Conservation (phyloP, 2,888 invertebrate species). For the Drosophila falleni region DNA sequence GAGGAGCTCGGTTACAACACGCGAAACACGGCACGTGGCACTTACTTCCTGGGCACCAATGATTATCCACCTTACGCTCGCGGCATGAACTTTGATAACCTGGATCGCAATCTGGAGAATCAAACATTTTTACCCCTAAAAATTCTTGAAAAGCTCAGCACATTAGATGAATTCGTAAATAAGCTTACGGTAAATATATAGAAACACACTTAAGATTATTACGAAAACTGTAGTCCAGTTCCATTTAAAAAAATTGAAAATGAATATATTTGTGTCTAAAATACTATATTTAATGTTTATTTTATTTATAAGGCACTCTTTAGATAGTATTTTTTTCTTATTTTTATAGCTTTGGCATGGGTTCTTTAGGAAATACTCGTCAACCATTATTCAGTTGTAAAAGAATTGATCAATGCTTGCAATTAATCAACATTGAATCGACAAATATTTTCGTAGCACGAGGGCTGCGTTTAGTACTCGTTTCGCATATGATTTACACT, state of each 20-base stretch:
- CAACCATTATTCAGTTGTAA: not conserved
- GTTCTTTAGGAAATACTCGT: not conserved
- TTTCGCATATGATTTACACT: constrained; percentile 16
- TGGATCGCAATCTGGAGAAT: constrained; percentile 11
- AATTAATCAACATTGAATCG: constrained; percentile 16
- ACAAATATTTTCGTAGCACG: constrained; percentile 8
- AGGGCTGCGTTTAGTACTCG: constrained; percentile 15
- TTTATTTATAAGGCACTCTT: not conserved
- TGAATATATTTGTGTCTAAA: not conserved
- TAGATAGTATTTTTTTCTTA: not conserved
- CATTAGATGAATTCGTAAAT: not conserved
- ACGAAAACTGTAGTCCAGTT: not conserved
- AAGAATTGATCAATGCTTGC: constrained; percentile 8
- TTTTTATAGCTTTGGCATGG: not conserved
- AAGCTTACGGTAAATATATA: not conserved
- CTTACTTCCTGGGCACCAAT: constrained; percentile 85
- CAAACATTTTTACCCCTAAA: constrained; percentile 11
- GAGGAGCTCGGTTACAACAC: constrained; percentile 86
- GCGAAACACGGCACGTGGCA: constrained; percentile 83
- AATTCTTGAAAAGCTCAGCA: not conserved
- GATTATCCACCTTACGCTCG: constrained; percentile 52
- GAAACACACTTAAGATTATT: no score
- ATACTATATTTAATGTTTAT: not conserved
- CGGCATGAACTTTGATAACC: not conserved
- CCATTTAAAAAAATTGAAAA: not conserved